Evolutionary conservation across 2,797 vertebrate genomes (phyloP).

Genomic region (Gobionotothen gibberifrons): DNA sequence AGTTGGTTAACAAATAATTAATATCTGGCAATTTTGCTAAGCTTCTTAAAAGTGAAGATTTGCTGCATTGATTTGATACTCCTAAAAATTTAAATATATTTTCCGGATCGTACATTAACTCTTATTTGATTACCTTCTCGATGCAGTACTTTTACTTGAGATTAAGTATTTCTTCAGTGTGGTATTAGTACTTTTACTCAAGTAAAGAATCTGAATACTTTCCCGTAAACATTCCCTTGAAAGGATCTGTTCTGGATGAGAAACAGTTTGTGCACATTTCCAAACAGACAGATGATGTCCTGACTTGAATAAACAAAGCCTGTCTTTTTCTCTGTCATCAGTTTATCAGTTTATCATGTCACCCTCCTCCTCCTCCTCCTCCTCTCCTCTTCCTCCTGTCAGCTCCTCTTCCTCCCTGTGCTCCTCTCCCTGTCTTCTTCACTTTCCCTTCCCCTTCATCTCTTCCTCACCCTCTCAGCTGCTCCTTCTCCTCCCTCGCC

Average conservation of each 20-base stretch:
- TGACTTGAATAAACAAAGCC: not conserved
- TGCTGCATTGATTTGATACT: too few relatives aligned
- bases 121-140: too few relatives aligned
- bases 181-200: too few relatives aligned
- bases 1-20: too few relatives aligned
- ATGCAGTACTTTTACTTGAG: too few relatives aligned
- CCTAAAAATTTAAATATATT: too few relatives aligned
- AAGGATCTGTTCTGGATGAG: not conserved
- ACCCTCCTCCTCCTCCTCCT: conserved; percentile 5
- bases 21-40: too few relatives aligned
- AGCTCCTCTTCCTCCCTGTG: conserved; percentile 57
- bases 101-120: too few relatives aligned
- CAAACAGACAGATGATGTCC: not conserved
- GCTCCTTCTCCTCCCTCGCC: conserved; percentile 37
- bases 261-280: not conserved
- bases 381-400: conserved; percentile 54
- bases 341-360: conserved; percentile 51
- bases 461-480: conserved; percentile 41
- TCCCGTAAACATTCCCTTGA: too few relatives aligned
- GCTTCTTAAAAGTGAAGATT: too few relatives aligned
- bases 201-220: too few relatives aligned
- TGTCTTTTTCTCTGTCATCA: conserved; percentile 42
- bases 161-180: too few relatives aligned
- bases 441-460: conserved; percentile 67
- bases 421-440: conserved; percentile 58